Percentiles rank a stretch among this genome's conserved stretches.
phyloP scores from a whole-genome alignment of 2,797 vertebrate species.

The Rhyacichthys aspro region DNA sequence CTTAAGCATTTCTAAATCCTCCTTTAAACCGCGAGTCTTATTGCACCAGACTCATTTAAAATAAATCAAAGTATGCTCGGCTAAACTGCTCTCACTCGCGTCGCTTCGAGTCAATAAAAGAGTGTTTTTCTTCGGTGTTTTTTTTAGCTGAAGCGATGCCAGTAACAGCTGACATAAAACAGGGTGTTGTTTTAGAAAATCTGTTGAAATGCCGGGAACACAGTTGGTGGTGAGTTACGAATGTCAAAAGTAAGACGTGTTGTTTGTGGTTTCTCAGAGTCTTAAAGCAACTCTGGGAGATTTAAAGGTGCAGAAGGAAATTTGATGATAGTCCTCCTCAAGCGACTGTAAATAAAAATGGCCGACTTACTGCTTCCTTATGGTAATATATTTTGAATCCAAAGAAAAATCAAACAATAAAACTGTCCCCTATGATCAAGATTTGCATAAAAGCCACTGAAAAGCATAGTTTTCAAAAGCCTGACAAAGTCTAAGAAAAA shows the following conservation, averaged over 20 bases:
- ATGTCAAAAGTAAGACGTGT: background rate
- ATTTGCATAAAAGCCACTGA: background rate
- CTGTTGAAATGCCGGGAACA: background rate
- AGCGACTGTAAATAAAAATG: no score
- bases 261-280: constrained; percentile 6
- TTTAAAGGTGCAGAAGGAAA: background rate
- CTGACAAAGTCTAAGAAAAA: no score
- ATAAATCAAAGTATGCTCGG: constrained; percentile 9
- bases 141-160: background rate
- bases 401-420: background rate
- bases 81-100: constrained; percentile 3
- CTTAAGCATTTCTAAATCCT: constrained; percentile 6
- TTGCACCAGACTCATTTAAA: constrained; percentile 16
- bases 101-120: constrained; percentile 9
- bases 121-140: constrained; percentile 7
- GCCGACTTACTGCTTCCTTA: background rate
- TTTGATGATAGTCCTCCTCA: background rate
- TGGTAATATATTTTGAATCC: background rate
- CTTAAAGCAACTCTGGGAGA: background rate
- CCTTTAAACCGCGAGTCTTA: constrained; percentile 5
- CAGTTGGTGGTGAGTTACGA: background rate
- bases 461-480: no score
- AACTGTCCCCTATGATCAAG: background rate
- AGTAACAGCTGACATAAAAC: constrained; percentile 24
- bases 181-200: constrained; percentile 7